phyloP scores from a whole-genome alignment of 2,888 invertebrate species.

The Ganaspis brasiliensis region DNA sequence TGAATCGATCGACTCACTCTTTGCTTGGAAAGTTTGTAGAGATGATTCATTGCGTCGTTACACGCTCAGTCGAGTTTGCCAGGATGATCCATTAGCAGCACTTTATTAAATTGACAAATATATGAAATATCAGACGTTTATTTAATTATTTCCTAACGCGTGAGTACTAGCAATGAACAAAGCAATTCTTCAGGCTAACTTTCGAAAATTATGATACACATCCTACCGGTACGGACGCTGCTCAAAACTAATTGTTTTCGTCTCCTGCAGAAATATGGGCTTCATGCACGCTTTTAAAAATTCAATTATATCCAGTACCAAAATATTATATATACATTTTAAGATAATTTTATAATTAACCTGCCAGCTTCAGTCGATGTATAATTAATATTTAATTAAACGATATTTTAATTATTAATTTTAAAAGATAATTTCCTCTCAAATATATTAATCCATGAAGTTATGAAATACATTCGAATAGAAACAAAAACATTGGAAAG shows the following conservation, averaged over 20 bases:
- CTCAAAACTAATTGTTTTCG: neutral
- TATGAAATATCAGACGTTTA: constrained; percentile 74
- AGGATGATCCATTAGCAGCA: constrained; percentile 72
- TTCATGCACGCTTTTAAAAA: constrained; percentile 6
- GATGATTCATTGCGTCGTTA: constrained; percentile 65
- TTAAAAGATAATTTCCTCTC: no score
- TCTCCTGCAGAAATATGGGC: neutral
- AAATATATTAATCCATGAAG: no score
- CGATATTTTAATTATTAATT: no score
- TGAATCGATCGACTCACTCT: constrained; percentile 32
- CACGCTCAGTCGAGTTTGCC: constrained; percentile 47
- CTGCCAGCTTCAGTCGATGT: no score
- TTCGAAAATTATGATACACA: constrained; percentile 28
- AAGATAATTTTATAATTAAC: no score
- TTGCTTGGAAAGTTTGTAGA: constrained; percentile 56
- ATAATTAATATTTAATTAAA: no score
- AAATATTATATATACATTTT: neutral
- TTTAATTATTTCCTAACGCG: constrained; percentile 50
- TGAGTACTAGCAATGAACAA: constrained; percentile 33
- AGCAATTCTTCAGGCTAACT: constrained; percentile 16
- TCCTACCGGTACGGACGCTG: neutral
- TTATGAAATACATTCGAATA: neutral
- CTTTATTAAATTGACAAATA: constrained; percentile 75
- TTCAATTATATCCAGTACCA: neutral
- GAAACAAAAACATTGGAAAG: no score